Evolutionary conservation across 2,113 vertebrate species (phyloP).

Genomic region (Lathamus discolor): DNA sequence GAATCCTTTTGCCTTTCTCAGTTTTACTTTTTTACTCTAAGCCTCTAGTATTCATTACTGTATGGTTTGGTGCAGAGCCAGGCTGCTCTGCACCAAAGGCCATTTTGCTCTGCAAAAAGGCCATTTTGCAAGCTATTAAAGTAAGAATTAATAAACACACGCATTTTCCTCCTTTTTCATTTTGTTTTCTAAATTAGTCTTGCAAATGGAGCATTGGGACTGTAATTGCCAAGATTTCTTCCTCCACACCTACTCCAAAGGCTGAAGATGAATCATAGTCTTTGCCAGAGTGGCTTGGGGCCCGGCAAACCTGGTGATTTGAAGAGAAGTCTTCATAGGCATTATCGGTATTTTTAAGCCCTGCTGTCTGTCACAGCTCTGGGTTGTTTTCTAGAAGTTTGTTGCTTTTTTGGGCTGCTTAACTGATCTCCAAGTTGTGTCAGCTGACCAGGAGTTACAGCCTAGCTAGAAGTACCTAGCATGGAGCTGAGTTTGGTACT

Average conservation of each 20-base stretch:
- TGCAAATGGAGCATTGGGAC: background rate
- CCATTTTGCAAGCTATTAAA: background rate
- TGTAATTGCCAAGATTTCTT: background rate
- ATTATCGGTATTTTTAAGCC: background rate
- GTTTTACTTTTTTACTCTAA: background rate
- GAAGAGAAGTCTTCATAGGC: background rate
- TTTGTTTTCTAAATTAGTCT: conserved; percentile 1
- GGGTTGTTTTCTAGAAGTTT: background rate
- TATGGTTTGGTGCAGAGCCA: background rate
- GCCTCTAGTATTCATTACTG: background rate
- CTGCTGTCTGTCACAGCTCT: background rate
- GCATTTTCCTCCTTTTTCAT: background rate
- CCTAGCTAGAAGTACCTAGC: background rate
- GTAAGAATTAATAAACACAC: background rate
- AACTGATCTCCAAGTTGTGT: background rate
- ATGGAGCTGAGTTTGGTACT: background rate
- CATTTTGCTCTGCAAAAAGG: background rate
- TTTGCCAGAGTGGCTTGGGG: background rate
- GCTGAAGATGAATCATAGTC: background rate
- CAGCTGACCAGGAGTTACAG: background rate
- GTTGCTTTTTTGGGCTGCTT: background rate
- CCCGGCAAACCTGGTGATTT: background rate
- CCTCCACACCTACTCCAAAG: background rate
- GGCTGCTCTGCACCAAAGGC: background rate
- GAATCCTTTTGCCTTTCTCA: background rate